Base-by-base conservation (phyloP, 37 sponge, comb jelly and placozoan genomes). In the Tethya wilhelma region DNA sequence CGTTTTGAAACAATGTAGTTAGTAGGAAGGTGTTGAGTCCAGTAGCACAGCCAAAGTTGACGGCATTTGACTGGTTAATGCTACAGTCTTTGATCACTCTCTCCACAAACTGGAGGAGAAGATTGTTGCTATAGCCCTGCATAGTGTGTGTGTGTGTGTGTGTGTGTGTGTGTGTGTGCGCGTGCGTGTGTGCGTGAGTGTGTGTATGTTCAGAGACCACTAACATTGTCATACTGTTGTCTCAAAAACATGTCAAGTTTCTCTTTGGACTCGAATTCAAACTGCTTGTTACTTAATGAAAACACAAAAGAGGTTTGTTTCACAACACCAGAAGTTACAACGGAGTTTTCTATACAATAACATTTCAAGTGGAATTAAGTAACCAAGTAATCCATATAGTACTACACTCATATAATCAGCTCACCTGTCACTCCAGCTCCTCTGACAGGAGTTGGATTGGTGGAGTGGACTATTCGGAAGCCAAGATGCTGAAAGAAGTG, bases 401-500 rank as follows among this genome's bases (percentile, higher is more conserved):
- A 6, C 38, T 67, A 28, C 28, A 34, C 29, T 38, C 22, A 67
- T 17, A n/a, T 6, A 38, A 6, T 26, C 12, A 38, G 14, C 72
- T 64, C 44, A 90, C 91, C 88, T 60, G 34, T 25, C 0, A 87
- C 60, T 1, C 91, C 91, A 71, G 59, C 81, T 31, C 88, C 88
- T 4, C 85, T 76, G 3, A 90, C 91, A 36, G 95, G 91, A 42
- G 88, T 63, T 31, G 66, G 74, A 6, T 64, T 62, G 23, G 59
- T 29, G 20, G 79, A 82, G 14, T 79, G 83, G 38, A 86, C 91
- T 56, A 94, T 19, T 3, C 95, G 79, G 79, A 94, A 94, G 2
- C 95, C 95, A 34, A 39, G 29, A 39, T 94, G 95, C 56, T 94
- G 95, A 60, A 84, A 90, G 79, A 94, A 94, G 55, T 94, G 95